phyloP scores from a whole-genome alignment of 2,797 vertebrate species.

The Epinephelus awoara region DNA sequence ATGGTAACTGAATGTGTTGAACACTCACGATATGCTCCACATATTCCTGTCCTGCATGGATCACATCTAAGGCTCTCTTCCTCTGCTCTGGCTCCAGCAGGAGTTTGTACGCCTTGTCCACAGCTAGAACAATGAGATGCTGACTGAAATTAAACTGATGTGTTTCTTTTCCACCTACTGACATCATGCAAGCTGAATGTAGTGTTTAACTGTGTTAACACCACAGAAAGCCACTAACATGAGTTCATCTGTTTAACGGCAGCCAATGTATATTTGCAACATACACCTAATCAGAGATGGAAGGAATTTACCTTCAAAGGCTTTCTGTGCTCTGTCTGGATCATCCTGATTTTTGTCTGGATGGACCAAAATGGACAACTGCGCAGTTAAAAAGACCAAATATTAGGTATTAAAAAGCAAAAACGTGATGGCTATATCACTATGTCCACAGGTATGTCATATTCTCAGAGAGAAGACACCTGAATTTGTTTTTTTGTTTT shows the following conservation, averaged over 20 bases:
- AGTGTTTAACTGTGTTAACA: neutral
- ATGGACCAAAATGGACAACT: constrained; percentile 99
- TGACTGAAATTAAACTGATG: neutral
- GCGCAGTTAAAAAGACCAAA: constrained; percentile 43
- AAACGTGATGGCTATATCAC: neutral
- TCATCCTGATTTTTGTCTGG: constrained; percentile 99
- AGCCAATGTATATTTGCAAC: neutral
- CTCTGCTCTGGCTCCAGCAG: constrained; percentile 96
- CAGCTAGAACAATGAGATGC: constrained; percentile 84
- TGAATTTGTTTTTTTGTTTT: neutral
- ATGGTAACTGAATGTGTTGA: neutral
- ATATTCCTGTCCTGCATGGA: constrained; percentile 96
- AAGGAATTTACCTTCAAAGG: constrained; percentile 93
- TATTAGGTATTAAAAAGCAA: constrained; percentile 21
- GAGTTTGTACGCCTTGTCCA: constrained; percentile 98
- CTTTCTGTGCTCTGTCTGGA: constrained; percentile 93
- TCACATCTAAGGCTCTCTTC: constrained; percentile 96
- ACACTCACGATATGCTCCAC: constrained; percentile 95
- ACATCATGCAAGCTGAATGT: neutral
- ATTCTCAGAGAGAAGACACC: neutral
- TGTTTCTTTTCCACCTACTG: neutral
- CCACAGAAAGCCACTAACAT: neutral
- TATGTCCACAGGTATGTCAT: neutral
- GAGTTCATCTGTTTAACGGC: neutral
- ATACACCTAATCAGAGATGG: neutral